phyloP scores from a whole-genome alignment of 2,888 invertebrate species.

The Drosophila sordidapex region DNA sequence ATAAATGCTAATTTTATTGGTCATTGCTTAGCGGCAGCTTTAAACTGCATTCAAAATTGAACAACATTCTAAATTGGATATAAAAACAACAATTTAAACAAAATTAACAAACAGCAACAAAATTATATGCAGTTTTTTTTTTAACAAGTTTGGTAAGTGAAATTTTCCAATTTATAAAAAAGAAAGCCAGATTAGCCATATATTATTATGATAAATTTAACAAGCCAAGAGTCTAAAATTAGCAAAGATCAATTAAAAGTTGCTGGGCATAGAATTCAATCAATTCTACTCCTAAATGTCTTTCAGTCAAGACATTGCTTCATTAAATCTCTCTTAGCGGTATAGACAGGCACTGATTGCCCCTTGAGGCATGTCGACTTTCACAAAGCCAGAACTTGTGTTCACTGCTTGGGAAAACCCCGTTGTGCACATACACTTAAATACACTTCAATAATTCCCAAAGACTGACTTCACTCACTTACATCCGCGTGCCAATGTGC shows the following conservation, averaged over 20 bases:
- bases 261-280: neutral
- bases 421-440: constrained; percentile 37
- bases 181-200: neutral
- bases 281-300: neutral
- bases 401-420: constrained; percentile 49
- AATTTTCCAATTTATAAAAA: constrained; percentile 1
- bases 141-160: constrained; percentile 79
- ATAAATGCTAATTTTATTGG: constrained; percentile 56
- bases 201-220: neutral
- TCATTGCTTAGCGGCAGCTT: constrained; percentile 42
- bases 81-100: constrained; percentile 12
- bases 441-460: constrained; percentile 19
- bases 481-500: constrained; percentile 62
- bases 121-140: constrained; percentile 66
- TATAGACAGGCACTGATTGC: constrained; percentile 21
- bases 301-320: constrained; percentile 13
- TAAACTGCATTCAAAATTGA: constrained; percentile 40
- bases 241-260: neutral
- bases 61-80: constrained; percentile 48
- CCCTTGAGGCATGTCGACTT: constrained; percentile 56
- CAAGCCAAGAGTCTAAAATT: neutral
- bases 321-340: constrained; percentile 37
- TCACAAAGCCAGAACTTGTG: constrained; percentile 67
- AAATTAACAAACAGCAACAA: constrained; percentile 1
- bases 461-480: constrained; percentile 18